Conservation (phyloP, 2,888 invertebrate genomes). For the Teleiodes luculella region DNA sequence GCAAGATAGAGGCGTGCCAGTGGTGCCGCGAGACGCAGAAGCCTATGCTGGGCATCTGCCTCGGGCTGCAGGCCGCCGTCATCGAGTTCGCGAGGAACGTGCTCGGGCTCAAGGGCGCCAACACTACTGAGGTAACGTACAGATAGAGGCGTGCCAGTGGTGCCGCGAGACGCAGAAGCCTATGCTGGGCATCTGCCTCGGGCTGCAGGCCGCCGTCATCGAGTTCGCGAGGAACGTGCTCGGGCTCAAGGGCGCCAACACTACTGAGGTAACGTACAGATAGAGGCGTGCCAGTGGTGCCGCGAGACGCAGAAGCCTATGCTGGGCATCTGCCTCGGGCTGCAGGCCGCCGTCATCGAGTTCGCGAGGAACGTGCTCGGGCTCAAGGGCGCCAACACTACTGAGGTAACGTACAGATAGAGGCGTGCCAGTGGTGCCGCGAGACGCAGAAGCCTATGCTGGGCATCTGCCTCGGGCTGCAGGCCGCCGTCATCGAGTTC, state of each 20-base stretch:
- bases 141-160: conserved; percentile 95
- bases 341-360: conserved; percentile 98
- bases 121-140: conserved; percentile 86
- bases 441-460: conserved; percentile 93
- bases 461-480: conserved; percentile 98
- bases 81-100: conserved; percentile 96
- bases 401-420: conserved; percentile 87
- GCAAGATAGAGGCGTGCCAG: conserved; percentile 94
- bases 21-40: conserved; percentile 95
- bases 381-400: conserved; percentile 88
- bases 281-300: conserved; percentile 95
- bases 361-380: conserved; percentile 92
- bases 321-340: conserved; percentile 97
- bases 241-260: conserved; percentile 86
- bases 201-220: conserved; percentile 97
- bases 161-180: conserved; percentile 94
- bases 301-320: conserved; percentile 93
- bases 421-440: conserved; percentile 95
- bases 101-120: conserved; percentile 85
- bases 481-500: conserved; percentile 97
- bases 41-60: conserved; percentile 96
- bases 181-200: conserved; percentile 97
- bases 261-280: conserved; percentile 86
- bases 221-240: conserved; percentile 95
- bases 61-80: conserved; percentile 98